phyloP scores from a whole-genome alignment of 2,113 vertebrate genomes.

The Ptychochromis oligacanthus region DNA sequence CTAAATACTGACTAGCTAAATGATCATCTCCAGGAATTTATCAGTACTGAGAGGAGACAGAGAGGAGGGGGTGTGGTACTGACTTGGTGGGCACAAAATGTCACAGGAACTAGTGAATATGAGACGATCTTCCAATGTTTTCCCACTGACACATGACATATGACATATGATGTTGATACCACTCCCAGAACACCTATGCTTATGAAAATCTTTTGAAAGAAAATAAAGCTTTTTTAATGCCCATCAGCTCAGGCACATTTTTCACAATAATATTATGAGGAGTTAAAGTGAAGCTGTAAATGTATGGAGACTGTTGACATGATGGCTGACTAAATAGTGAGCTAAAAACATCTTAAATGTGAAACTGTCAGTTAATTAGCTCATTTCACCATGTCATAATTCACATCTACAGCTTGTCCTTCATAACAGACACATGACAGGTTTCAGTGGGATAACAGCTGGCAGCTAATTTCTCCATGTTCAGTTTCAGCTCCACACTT shows the following conservation, averaged over 20 bases:
- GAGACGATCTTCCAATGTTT: neutral
- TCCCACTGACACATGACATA: neutral
- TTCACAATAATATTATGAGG: neutral
- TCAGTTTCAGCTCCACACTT: constrained; percentile 15
- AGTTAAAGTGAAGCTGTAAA: neutral
- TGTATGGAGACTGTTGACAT: neutral
- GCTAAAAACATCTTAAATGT: neutral
- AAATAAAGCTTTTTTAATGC: neutral
- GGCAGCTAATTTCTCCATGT: constrained; percentile 5
- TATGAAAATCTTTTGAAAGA: neutral
- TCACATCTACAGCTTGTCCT: constrained; percentile 2
- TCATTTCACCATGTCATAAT: constrained; percentile 2
- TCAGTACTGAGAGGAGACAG: constrained; percentile 1
- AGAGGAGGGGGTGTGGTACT: neutral
- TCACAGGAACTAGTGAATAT: neutral
- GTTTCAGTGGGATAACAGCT: neutral
- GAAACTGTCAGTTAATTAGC: neutral
- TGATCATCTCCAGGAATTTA: neutral
- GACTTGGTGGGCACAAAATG: neutral
- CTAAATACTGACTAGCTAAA: constrained; percentile 28
- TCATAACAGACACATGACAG: neutral
- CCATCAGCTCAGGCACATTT: neutral
- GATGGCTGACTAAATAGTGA: neutral
- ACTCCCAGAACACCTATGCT: neutral
- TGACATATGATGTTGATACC: neutral